A percentile compares a stretch with the other conserved stretches of the same genome.
Evolutionary conservation across 2,888 invertebrate species (phyloP).

Genomic region (Aethes cnicana): DNA sequence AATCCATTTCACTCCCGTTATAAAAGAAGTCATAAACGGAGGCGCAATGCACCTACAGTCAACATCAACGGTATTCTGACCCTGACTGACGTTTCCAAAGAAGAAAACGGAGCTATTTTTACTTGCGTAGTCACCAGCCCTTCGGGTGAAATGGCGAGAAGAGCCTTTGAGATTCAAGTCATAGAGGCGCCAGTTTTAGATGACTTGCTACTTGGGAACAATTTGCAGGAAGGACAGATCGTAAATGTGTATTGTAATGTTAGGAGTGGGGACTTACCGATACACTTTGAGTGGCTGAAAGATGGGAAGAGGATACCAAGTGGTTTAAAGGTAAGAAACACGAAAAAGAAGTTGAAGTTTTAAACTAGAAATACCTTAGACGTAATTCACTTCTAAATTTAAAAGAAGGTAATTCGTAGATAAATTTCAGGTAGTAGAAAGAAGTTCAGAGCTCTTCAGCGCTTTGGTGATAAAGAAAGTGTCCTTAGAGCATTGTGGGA

Average conservation of each 20-base stretch:
- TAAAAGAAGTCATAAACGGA: slow-evolving; percentile 52
- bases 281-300: slow-evolving; percentile 87
- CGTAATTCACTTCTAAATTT: no score
- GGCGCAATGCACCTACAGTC: slow-evolving; percentile 58
- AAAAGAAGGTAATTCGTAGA: no score
- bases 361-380: background rate
- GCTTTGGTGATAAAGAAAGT: slow-evolving; percentile 87
- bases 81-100: slow-evolving; percentile 83
- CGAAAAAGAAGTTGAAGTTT: background rate
- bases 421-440: slow-evolving; percentile 82
- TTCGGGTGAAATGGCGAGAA: slow-evolving; percentile 82
- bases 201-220: slow-evolving; percentile 89
- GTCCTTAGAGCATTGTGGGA: slow-evolving; percentile 86
- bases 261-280: slow-evolving; percentile 86
- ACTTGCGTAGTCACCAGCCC: slow-evolving; percentile 90
- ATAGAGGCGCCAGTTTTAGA: slow-evolving; percentile 90
- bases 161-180: slow-evolving; percentile 86
- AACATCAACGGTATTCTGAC: slow-evolving; percentile 82
- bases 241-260: slow-evolving; percentile 92
- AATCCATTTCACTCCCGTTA: slow-evolving; percentile 57
- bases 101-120: slow-evolving; percentile 88
- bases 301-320: slow-evolving; percentile 85
- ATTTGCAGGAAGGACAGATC: slow-evolving; percentile 91
- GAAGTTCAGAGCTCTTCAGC: slow-evolving; percentile 86
- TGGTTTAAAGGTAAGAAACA: slow-evolving; percentile 79